Conservation (phyloP, 2,888 invertebrate genomes). For the Stenodema calcarata region DNA sequence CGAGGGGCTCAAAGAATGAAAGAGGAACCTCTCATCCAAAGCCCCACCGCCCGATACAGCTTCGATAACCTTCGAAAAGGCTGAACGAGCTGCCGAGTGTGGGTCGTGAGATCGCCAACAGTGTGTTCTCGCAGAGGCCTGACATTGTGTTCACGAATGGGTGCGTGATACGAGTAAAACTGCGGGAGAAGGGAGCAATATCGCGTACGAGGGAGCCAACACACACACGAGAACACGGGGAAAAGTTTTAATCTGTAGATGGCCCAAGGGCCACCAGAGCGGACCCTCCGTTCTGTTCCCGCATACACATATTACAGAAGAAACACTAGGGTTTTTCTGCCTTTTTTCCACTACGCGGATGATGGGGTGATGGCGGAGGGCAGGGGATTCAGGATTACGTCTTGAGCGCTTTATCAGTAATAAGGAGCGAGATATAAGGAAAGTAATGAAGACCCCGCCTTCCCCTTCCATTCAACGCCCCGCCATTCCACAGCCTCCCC, state of each 20-base stretch:
- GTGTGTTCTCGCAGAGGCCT: neutral
- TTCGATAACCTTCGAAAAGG: conserved; percentile 10
- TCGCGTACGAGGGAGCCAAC: neutral
- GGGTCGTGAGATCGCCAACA: neutral
- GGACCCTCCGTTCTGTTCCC: neutral
- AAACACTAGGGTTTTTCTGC: neutral
- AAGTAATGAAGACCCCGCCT: conserved; percentile 30
- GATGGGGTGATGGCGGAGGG: neutral
- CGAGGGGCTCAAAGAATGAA: neutral
- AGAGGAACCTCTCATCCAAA: conserved; percentile 6
- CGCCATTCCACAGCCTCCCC: neutral
- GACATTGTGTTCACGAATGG: neutral
- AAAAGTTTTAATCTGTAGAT: conserved; percentile 43
- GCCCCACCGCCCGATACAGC: neutral
- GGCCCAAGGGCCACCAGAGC: neutral
- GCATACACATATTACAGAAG: conserved; percentile 27
- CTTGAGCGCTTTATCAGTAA: conserved; percentile 42
- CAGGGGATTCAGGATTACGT: conserved; percentile 22
- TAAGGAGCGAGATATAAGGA: conserved; percentile 40
- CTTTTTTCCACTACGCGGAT: neutral
- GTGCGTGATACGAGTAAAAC: neutral
- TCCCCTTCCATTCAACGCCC: neutral
- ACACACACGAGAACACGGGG: conserved; percentile 10
- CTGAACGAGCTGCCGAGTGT: neutral
- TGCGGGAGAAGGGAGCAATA: neutral